These are phyloP conservation scores for Calameuta idolon DNA, from an alignment of 2,888 invertebrate species.

Conservation along the genomic window DNA sequence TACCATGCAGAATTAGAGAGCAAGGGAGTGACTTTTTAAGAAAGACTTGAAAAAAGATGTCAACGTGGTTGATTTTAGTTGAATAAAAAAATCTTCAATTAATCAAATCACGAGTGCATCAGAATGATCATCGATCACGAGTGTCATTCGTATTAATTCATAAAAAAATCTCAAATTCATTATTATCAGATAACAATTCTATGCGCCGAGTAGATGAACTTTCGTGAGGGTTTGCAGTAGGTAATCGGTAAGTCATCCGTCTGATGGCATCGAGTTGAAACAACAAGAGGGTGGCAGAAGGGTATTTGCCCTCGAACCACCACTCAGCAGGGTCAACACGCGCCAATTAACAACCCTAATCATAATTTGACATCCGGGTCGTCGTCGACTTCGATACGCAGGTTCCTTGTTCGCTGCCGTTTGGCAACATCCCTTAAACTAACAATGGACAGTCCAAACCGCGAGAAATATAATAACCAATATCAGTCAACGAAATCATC, in stretches of 20 bases:
- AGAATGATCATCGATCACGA: neutral
- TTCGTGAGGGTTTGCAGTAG: neutral
- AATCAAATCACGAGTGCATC: neutral
- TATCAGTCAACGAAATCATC: neutral
- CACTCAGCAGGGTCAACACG: slow-evolving; percentile 59
- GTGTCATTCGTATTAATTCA: neutral
- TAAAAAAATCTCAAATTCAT: neutral
- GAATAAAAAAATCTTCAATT: no score
- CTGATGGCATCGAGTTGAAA: slow-evolving; percentile 49
- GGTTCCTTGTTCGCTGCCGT: neutral
- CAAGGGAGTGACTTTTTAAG: neutral
- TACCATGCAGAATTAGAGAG: neutral
- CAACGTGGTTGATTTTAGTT: no score
- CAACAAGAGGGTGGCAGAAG: slow-evolving; percentile 52
- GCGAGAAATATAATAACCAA: neutral
- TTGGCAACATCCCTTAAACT: neutral
- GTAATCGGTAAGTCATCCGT: slow-evolving; percentile 49
- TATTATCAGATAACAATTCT: neutral
- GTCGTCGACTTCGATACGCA: neutral
- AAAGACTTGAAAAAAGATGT: neutral
- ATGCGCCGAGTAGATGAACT: neutral
- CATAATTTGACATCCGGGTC: slow-evolving; percentile 42
- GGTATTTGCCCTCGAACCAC: slow-evolving; percentile 49
- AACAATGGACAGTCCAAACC: neutral
- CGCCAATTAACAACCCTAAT: slow-evolving; percentile 56